Conservation (phyloP, 2,888 invertebrate genomes). For the Orthosia gracilis region DNA sequence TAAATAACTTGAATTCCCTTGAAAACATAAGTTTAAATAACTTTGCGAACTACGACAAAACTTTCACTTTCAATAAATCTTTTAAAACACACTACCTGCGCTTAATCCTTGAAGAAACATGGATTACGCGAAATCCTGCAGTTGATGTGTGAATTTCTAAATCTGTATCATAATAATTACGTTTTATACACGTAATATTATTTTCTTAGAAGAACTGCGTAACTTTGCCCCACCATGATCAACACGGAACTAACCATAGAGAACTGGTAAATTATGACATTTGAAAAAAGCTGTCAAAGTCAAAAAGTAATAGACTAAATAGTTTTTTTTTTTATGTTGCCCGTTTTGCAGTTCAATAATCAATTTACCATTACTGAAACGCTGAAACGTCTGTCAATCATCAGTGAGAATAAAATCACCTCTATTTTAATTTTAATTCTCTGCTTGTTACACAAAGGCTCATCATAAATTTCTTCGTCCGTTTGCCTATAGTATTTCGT, state of each 20-base stretch:
- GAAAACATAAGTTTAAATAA: conserved; percentile 43
- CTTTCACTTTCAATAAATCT: conserved; percentile 81
- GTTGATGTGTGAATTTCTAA: conserved; percentile 69
- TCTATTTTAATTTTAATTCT: neutral
- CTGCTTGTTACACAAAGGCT: neutral
- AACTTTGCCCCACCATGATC: conserved; percentile 76
- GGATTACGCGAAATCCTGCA: conserved; percentile 76
- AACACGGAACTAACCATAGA: conserved; percentile 75
- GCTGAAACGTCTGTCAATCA: neutral
- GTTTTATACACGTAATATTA: conserved; percentile 74
- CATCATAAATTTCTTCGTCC: neutral
- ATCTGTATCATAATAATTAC: conserved; percentile 78
- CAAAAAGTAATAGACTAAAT: conserved; percentile 17
- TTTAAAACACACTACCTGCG: conserved; percentile 76
- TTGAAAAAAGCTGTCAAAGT: conserved; percentile 3
- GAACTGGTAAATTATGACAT: neutral
- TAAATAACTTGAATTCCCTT: conserved; percentile 43
- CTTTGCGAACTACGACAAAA: conserved; percentile 58
- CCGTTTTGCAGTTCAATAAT: neutral
- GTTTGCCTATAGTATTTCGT: neutral
- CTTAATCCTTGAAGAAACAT: conserved; percentile 69
- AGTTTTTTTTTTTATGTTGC: neutral
- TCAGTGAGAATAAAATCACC: neutral
- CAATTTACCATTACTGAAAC: too few species aligned
- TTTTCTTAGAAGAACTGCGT: conserved; percentile 71